Evolutionary conservation across 2,113 vertebrate genomes (phyloP).

Genomic region (Egretta garzetta): DNA sequence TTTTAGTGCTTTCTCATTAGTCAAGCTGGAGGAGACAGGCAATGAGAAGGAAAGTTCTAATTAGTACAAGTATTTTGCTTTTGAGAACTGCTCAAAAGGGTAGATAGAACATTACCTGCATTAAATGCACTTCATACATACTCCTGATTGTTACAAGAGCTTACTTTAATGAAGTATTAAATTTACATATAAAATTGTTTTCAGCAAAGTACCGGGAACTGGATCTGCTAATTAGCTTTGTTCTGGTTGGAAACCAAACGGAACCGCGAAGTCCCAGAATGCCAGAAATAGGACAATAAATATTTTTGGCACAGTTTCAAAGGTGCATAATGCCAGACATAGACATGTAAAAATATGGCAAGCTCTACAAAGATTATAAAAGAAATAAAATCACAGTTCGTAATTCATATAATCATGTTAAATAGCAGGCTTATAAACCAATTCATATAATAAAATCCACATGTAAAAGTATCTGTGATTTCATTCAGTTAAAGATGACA

Average conservation of each 20-base stretch:
- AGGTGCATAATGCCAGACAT: conserved; percentile 78
- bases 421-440: conserved; percentile 74
- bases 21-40: conserved; percentile 53
- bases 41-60: conserved; percentile 67
- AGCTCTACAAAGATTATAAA: conserved; percentile 82
- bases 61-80: conserved; percentile 61
- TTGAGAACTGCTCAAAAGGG: conserved; percentile 35
- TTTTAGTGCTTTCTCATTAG: conserved; percentile 45
- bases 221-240: conserved; percentile 71
- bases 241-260: conserved; percentile 70
- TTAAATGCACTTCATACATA: conserved; percentile 21
- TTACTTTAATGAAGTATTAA: conserved; percentile 54
- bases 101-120: conserved; percentile 10
- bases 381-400: conserved; percentile 82
- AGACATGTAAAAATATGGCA: conserved; percentile 81
- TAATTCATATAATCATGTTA: conserved; percentile 81
- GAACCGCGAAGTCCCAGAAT: conserved; percentile 61
- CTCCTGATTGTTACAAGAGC: conserved; percentile 38
- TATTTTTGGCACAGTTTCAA: conserved; percentile 83
- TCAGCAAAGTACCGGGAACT: conserved; percentile 53
- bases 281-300: conserved; percentile 79
- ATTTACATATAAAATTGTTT: conserved; percentile 66
- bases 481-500: conserved; percentile 72
- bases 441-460: conserved; percentile 78
- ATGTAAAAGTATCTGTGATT: conserved; percentile 73